These are phyloP conservation scores for Hydropsyche tenuis DNA, from an alignment of 1,140 invertebrate genomes.

Conservation along the genomic window DNA sequence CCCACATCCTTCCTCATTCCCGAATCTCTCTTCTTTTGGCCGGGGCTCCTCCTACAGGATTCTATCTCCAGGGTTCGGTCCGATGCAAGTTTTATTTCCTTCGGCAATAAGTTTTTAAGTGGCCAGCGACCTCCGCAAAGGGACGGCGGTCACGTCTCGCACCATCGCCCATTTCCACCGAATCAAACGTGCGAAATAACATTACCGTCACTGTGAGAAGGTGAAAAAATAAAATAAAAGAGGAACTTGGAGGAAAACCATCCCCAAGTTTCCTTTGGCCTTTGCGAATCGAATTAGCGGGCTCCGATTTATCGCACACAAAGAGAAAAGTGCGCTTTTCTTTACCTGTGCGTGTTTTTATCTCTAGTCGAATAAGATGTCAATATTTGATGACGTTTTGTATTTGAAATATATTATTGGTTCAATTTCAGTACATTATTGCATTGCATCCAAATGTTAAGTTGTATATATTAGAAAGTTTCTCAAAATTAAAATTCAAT, in stretches of 20 bases:
- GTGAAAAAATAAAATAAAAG: neutral
- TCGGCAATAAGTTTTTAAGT: constrained; percentile 41
- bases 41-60: no score
- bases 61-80: neutral
- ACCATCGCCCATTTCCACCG: constrained; percentile 38
- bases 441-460: no score
- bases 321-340: constrained; percentile 1
- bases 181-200: constrained; percentile 41
- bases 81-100: constrained; percentile 41
- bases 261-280: constrained; percentile 4
- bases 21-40: no score
- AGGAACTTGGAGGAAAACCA: constrained; percentile 9
- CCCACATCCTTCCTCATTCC: no score
- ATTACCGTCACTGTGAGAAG: constrained; percentile 6
- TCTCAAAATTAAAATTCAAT: no score
- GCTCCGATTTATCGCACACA: neutral
- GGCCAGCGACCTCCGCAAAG: constrained; percentile 21
- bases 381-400: no score
- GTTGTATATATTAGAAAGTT: no score
- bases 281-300: constrained; percentile 20
- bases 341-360: constrained; percentile 5
- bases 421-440: no score
- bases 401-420: no score
- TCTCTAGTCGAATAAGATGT: no score
- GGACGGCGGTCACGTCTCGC: constrained; percentile 34